Evolutionary conservation across 2,113 vertebrate genomes (phyloP), one percentile per base, ranked within the genome.

Genomic region (Etheostoma cragini): DNA sequence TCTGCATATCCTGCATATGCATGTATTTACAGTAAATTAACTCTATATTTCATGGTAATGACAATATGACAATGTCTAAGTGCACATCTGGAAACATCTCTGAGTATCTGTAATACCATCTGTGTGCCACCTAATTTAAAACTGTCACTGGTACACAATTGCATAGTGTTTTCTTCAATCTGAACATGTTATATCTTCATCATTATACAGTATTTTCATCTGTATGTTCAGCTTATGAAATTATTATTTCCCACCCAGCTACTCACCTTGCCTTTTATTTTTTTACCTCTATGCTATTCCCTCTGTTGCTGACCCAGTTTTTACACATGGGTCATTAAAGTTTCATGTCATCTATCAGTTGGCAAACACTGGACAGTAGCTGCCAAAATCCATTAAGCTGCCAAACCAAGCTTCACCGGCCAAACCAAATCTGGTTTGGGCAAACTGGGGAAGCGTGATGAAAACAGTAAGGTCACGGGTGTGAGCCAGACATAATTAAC

Each of bases 271-370:
- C 24, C 46, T 54, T 58, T 64, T 30, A 30, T 42, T 42, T 42
- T 65, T 62, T 66, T 77, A 19, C 38, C 56, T 58, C 56, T 72
- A 58, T 52, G 24, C 47, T 38, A 53, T 85, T 84, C 85, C 73
- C 69, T 85, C 75, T 81, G 81, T 71, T 84, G 74, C 57, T 83
- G 82, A 86, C 89, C 82, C 87, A 91, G 42, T 88, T 91, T 91
- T 81, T 76, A 86, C 82, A 83, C 69, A 38, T 68, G 67, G 56
- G 82, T 92, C 85, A 90, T 91, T 90, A 91, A 91, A 89, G 82
- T 91, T 92, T 91, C 82, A 92, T 86, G 67, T 52, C 68, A 86
- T 88, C 91, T 76, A 87, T 92, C 82, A 85, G 81, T 66, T 87
- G 82, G 89, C 89, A 88, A 91, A 86, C 76, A 87, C 82, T 89